Evolutionary conservation across 2,113 vertebrate genomes (phyloP).

Genomic region (Myrmophylax atrothorax): DNA sequence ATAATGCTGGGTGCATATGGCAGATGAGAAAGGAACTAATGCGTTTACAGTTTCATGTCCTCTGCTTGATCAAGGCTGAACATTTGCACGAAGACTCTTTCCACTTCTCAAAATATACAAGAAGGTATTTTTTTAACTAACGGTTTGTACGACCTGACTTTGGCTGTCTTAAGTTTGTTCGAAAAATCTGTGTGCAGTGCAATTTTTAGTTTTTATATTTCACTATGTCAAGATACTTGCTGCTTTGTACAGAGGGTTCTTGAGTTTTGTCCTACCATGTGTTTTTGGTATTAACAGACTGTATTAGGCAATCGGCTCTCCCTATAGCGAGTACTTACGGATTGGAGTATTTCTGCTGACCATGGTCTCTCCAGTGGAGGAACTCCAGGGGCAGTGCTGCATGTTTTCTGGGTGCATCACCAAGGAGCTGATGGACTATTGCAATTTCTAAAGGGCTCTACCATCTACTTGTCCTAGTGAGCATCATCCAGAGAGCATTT

Average conservation of each 20-base stretch:
- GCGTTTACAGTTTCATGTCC: neutral
- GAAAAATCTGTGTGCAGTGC: conserved; percentile 47
- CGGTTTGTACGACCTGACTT: conserved; percentile 68
- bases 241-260: conserved; percentile 48
- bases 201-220: conserved; percentile 58
- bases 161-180: conserved; percentile 46
- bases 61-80: conserved; percentile 9
- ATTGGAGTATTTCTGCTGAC: neutral
- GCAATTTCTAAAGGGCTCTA: conserved; percentile 17
- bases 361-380: neutral
- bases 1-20: neutral
- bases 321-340: neutral
- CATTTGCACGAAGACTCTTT: conserved; percentile 65
- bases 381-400: neutral
- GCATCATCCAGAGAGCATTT: neutral
- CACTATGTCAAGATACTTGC: conserved; percentile 10
- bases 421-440: neutral
- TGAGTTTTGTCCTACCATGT: neutral
- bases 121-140: conserved; percentile 78
- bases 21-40: conserved; percentile 13
- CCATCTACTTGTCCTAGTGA: neutral
- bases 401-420: neutral
- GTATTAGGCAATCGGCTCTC: neutral
- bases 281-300: neutral
- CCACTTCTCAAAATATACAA: conserved; percentile 59